Evolutionary conservation across 1,140 invertebrate genomes (phyloP).

Genomic region (Mercenaria mercenaria): DNA sequence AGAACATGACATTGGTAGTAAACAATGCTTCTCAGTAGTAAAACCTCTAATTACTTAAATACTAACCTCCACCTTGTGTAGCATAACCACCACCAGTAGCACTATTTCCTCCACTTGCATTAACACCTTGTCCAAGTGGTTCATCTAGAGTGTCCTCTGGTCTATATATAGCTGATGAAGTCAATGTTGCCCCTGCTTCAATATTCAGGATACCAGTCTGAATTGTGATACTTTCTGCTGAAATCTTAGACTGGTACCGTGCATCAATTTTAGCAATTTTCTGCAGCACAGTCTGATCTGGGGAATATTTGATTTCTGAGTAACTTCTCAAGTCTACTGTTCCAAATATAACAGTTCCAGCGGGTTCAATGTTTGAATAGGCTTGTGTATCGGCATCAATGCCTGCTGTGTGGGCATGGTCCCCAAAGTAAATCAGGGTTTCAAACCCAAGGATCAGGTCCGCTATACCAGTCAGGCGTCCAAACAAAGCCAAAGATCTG

Average conservation of each 20-base stretch:
- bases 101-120: conserved; percentile 7
- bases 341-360: conserved; percentile 73
- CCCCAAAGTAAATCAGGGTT: conserved; percentile 71
- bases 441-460: conserved; percentile 74
- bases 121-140: conserved; percentile 65
- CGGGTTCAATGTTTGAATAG: conserved; percentile 50
- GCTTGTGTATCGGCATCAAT: conserved; percentile 12
- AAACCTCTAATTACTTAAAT: neutral
- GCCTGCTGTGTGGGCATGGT: conserved; percentile 74
- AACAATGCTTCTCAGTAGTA: too few relatives aligned
- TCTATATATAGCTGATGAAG: conserved; percentile 74
- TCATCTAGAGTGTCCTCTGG: conserved; percentile 72
- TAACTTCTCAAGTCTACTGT: conserved; percentile 75
- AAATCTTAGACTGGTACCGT: conserved; percentile 74
- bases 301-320: conserved; percentile 73
- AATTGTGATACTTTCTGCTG: conserved; percentile 77
- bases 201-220: conserved; percentile 72
- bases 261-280: conserved; percentile 74
- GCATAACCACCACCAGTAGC: conserved; percentile 78
- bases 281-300: conserved; percentile 72
- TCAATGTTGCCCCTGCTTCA: conserved; percentile 77
- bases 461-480: conserved; percentile 74
- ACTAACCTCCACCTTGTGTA: conserved; percentile 73
- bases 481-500: conserved; percentile 72
- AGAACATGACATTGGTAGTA: too few relatives aligned